phyloP scores from a whole-genome alignment of 2,888 invertebrate genomes.

The Oasisia sp. region DNA sequence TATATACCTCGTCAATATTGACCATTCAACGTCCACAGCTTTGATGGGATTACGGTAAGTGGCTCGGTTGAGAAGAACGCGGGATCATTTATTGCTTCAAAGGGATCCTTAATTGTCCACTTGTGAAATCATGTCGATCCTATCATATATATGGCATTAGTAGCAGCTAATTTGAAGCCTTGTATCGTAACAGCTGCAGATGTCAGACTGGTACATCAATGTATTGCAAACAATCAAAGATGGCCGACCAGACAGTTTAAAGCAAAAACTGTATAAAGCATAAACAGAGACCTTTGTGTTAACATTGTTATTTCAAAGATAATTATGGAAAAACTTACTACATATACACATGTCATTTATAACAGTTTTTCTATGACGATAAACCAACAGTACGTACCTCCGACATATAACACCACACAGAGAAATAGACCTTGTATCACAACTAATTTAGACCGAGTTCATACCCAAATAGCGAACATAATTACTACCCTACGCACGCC shows the following conservation, averaged over 20 bases:
- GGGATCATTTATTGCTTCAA: constrained; percentile 10
- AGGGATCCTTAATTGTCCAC: not conserved
- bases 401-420: not conserved
- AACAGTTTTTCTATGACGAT: not conserved
- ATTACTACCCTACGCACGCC: not conserved
- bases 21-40: not conserved
- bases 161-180: not conserved
- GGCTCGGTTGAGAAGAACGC: not conserved
- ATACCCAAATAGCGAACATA: not conserved
- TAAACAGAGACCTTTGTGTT: not conserved
- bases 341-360: not conserved
- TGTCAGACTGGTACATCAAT: not conserved
- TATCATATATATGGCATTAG: not conserved
- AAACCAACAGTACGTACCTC: not conserved
- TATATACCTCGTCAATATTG: not conserved
- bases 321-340: not conserved
- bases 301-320: not conserved
- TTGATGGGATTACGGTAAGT: not conserved
- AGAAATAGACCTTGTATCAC: not conserved
- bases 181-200: not conserved
- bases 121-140: constrained; percentile 6
- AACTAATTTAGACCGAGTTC: not conserved
- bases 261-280: not conserved
- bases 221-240: not conserved
- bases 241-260: not conserved